Evolutionary conservation across 2,113 vertebrate species (phyloP).

Genomic region (Gymnocephalus cernua): DNA sequence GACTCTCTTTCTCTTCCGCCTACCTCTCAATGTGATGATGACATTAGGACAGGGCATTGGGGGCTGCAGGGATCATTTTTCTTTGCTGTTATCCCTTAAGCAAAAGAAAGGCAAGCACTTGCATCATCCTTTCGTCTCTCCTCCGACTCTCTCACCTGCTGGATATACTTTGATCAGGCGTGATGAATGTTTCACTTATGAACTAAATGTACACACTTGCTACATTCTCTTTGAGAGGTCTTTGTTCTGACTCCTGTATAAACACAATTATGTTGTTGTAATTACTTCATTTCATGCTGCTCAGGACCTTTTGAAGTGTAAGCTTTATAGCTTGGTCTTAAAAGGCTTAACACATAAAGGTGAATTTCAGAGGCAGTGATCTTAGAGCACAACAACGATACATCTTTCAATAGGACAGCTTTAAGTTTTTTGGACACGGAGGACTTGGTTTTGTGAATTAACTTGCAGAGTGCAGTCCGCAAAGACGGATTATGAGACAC

Average conservation of each 20-base stretch:
- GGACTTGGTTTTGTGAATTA: not conserved
- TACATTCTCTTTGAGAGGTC: slow-evolving; percentile 41
- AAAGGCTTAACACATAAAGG: slow-evolving; percentile 10
- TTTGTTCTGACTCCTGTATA: slow-evolving; percentile 69
- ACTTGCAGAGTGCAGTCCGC: not conserved
- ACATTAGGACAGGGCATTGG: slow-evolving; percentile 21
- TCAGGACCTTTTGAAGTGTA: slow-evolving; percentile 50
- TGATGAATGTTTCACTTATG: slow-evolving; percentile 56
- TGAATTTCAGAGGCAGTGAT: slow-evolving; percentile 4
- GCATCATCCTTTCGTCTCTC: slow-evolving; percentile 61
- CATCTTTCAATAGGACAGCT: not conserved
- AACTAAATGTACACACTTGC: slow-evolving; percentile 46
- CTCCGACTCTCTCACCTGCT: slow-evolving; percentile 32
- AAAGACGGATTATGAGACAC: too few species aligned
- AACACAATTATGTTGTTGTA: slow-evolving; percentile 61
- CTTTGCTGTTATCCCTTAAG: slow-evolving; percentile 50
- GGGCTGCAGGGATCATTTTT: slow-evolving; percentile 15
- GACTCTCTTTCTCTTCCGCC: not conserved
- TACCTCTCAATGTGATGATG: slow-evolving; percentile 20
- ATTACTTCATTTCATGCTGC: slow-evolving; percentile 66
- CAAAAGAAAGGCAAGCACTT: slow-evolving; percentile 41
- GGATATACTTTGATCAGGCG: slow-evolving; percentile 69
- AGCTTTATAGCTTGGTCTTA: slow-evolving; percentile 4
- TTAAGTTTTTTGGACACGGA: slow-evolving; percentile 6
- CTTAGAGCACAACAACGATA: not conserved